Evolutionary conservation across 2,113 vertebrate genomes (phyloP).

Genomic region (Pyrgilauda ruficollis): DNA sequence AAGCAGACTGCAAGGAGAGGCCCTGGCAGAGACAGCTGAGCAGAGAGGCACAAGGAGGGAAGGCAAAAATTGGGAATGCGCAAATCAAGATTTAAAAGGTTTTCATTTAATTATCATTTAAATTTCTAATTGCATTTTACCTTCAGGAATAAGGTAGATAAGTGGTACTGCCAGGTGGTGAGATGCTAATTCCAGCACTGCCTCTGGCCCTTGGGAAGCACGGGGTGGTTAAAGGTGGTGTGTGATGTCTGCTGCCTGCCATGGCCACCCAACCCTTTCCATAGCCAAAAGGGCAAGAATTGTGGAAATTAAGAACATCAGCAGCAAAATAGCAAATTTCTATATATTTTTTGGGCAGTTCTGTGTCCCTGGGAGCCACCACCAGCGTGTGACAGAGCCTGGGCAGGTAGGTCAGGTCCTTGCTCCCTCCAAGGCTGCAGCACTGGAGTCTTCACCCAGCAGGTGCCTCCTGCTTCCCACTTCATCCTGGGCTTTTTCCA

Average conservation of each 20-base stretch:
- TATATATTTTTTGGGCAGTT: fast-evolving
- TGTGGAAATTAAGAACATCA: fast-evolving
- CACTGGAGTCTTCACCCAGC: fast-evolving
- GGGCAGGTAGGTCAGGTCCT: background rate
- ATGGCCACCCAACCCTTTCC: fast-evolving
- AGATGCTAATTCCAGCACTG: background rate
- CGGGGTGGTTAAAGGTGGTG: background rate
- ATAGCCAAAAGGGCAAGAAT: too few species aligned
- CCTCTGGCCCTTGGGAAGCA: background rate
- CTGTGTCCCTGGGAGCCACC: background rate
- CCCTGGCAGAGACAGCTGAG: background rate
- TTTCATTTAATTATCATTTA: background rate
- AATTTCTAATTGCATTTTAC: background rate
- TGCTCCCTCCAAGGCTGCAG: background rate
- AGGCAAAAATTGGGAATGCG: fast-evolving
- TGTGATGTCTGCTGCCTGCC: fast-evolving
- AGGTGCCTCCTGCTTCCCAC: background rate
- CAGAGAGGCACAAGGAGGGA: background rate
- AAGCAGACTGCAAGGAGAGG: background rate
- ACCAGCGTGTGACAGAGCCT: background rate
- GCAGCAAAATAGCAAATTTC: background rate
- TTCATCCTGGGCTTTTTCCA: background rate
- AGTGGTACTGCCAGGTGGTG: background rate
- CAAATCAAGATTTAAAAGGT: background rate
- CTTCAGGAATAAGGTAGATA: background rate